Conservation (phyloP, 2,888 invertebrate species). For the Carcina quercana region DNA sequence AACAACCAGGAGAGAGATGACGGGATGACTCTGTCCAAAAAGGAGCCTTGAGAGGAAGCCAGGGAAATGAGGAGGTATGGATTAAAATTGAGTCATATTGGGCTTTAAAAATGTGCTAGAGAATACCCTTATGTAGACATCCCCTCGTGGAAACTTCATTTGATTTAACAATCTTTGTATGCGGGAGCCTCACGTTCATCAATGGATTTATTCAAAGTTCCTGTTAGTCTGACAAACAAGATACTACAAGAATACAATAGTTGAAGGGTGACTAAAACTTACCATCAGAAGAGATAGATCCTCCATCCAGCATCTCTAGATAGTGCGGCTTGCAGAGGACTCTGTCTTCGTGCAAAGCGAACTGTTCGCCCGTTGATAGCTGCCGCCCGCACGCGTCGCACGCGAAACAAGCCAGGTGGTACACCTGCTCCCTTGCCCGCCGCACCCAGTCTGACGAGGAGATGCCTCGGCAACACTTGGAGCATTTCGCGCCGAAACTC, state of each 20-base stretch:
- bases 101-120: no score
- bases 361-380: slow-evolving; percentile 96
- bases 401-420: slow-evolving; percentile 99
- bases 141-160: no score
- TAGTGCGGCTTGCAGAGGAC: slow-evolving; percentile 98
- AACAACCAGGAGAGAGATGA: no score
- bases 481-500: slow-evolving; percentile 97
- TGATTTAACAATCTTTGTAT: no score
- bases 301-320: slow-evolving; percentile 94
- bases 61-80: no score
- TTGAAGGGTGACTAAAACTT: slow-evolving; percentile 26
- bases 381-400: slow-evolving; percentile 97
- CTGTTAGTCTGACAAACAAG: no score
- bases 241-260: slow-evolving; percentile 2
- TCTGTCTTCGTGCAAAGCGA: slow-evolving; percentile 94
- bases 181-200: no score
- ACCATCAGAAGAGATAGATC: slow-evolving; percentile 93
- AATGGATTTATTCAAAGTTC: no score
- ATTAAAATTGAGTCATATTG: no score
- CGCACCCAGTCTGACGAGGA: slow-evolving; percentile 98
- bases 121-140: no score
- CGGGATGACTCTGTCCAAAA: no score
- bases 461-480: slow-evolving; percentile 94
- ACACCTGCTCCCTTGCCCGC: slow-evolving; percentile 94
- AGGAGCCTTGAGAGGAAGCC: no score